Evolutionary conservation across 2,888 invertebrate species (phyloP).

Genomic region (Rosalia funebris): DNA sequence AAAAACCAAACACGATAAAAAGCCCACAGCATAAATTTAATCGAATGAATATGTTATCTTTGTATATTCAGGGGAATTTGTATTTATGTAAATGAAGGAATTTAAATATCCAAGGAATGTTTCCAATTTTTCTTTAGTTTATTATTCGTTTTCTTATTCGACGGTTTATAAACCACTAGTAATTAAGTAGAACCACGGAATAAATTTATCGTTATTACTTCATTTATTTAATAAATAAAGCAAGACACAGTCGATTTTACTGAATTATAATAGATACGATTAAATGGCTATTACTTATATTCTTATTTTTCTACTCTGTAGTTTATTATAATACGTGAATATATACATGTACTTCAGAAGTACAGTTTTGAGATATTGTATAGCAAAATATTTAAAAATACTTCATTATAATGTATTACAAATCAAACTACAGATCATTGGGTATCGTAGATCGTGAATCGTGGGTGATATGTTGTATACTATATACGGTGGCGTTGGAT

Average conservation of each 20-base stretch:
- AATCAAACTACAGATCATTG: no score
- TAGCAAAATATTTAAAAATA: no score
- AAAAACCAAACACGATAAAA: conserved; percentile 19
- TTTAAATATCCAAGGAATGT: conserved; percentile 23
- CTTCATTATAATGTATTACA: no score
- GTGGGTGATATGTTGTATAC: no score
- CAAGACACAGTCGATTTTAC: not conserved
- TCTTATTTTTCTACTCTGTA: no score
- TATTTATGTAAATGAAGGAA: conserved; percentile 26
- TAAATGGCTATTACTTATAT: no score
- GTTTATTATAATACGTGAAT: no score
- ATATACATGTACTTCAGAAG: no score
- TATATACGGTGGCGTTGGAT: no score
- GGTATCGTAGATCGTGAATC: no score
- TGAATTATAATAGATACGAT: not conserved
- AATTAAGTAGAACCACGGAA: not conserved
- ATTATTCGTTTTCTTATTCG: conserved; percentile 9
- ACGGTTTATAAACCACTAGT: not conserved
- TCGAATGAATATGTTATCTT: conserved; percentile 28
- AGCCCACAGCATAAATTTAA: conserved; percentile 18
- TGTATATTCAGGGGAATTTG: conserved; percentile 2
- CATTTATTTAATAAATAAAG: not conserved
- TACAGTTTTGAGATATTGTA: no score
- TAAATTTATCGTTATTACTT: conserved; percentile 10
- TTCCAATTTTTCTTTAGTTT: conserved; percentile 6